Base-by-base conservation (phyloP, 2,888 invertebrate species). In the Anaspis maculata region DNA sequence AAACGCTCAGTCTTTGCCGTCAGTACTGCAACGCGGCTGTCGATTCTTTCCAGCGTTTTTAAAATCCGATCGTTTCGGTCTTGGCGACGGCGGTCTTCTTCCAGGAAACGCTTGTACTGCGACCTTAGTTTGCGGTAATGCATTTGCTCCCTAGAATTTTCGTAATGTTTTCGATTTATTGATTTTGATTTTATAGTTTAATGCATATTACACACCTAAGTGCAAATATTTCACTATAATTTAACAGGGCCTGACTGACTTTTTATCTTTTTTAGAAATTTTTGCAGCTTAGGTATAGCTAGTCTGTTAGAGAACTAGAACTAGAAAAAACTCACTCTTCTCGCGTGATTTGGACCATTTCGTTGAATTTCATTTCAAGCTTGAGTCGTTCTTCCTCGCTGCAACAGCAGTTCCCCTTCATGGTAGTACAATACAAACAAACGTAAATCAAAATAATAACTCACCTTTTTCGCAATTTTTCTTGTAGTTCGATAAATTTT, bases 1-100 rank as follows among this genome's bases (percentile, higher is more conserved):
- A 77, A 68, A 35, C 73, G 63, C 47, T 76, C 72, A 14, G 75
- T 76, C 61, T 76, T 74, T 2, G 74, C 71, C 13, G 71, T 68
- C 53, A 77, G 66, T 45, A 66, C 60, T 15, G 69, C 63, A 13
- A 77, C 69, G 43, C 72, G 68, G 42, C 66, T 70, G 57, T 77
- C 77, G 37, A 77, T 71, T 14, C 67, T 67, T 48, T 77, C 75
- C 46, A 78, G 56, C 46, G 71, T 65, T 37, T 69, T 67, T 14
- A 76, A 59, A 35, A 78, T 64, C 49, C 68, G 68, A 44, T 72
- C 71, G 54, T 77, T 78, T 16, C 77, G 68, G 45, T 76, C 72
- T 41, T 74, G 74, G 25, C 76, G 67, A 22, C 64, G 61, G 29
- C 66, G 62, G 47, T 77, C 75, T 45, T 77, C 75, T 43, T 77